Conservation (phyloP, 1,140 invertebrate genomes). For the Scaptomyza hsui region DNA sequence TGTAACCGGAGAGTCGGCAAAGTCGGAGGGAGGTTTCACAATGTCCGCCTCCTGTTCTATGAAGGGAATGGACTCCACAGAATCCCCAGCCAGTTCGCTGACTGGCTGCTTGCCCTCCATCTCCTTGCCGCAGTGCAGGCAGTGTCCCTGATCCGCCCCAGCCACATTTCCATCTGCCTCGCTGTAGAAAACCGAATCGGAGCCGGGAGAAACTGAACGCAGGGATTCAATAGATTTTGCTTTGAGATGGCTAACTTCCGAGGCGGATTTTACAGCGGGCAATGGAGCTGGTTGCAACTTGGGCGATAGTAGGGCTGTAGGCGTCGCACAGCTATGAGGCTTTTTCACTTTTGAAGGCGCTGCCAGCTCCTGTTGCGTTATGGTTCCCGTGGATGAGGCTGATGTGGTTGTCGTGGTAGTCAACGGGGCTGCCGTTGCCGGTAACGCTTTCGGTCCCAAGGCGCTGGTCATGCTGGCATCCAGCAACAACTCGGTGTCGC, state of each 20-base stretch:
- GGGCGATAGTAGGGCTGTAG: conserved; percentile 61
- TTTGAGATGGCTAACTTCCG: conserved; percentile 87
- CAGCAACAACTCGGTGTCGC: conserved; percentile 67
- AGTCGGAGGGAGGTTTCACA: conserved; percentile 93
- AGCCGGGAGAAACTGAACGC: conserved; percentile 92
- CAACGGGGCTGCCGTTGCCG: conserved; percentile 7
- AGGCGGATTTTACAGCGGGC: conserved; percentile 73
- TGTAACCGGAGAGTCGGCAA: conserved; percentile 92
- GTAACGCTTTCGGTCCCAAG: conserved; percentile 5
- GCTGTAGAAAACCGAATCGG: conserved; percentile 94
- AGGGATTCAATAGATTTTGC: conserved; percentile 93
- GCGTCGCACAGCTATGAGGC: conserved; percentile 59
- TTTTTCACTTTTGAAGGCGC: conserved; percentile 19
- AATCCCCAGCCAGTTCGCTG: conserved; percentile 84
- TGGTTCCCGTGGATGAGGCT: conserved; percentile 29
- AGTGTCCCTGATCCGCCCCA: conserved; percentile 85
- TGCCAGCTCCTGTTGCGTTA: conserved; percentile 18
- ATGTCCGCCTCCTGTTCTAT: conserved; percentile 87
- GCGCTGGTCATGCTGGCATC: conserved; percentile 67
- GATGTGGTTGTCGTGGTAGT: conserved; percentile 22
- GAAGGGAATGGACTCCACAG: conserved; percentile 77
- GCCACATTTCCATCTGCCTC: conserved; percentile 87
- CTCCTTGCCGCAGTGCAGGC: conserved; percentile 92
- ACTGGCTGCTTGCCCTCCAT: conserved; percentile 85
- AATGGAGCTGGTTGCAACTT: conserved; percentile 33